Conservation (phyloP, 2,888 invertebrate species). For the Brassicogethes aeneus region DNA sequence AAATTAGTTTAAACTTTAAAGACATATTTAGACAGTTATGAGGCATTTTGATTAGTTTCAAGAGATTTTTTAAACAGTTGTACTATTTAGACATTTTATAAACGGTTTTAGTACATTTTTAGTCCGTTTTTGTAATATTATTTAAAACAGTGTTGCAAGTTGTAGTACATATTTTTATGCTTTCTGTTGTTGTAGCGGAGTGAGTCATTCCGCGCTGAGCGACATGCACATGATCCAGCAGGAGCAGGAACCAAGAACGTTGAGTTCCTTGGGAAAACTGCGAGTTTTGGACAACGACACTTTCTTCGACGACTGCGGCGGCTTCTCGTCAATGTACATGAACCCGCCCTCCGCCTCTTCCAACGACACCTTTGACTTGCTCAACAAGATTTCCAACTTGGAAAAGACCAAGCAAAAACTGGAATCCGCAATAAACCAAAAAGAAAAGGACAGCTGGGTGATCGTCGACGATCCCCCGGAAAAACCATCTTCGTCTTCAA, state of each 20-base stretch:
- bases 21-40: no score
- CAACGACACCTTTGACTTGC: background rate
- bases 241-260: slow-evolving; percentile 47
- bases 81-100: no score
- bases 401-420: no score
- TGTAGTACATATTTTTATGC: no score
- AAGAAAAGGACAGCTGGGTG: slow-evolving; percentile 37
- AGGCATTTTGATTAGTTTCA: no score
- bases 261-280: slow-evolving; percentile 36
- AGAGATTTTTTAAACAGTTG: no score
- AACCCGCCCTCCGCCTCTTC: background rate
- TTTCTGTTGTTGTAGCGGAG: no score
- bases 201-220: slow-evolving; percentile 77
- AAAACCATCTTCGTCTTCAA: no score
- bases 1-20: no score
- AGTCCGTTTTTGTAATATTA: no score
- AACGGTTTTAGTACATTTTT: no score
- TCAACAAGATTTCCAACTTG: background rate
- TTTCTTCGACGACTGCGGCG: slow-evolving; percentile 43
- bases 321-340: background rate
- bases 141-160: no score
- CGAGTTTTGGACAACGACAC: slow-evolving; percentile 39
- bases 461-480: slow-evolving; percentile 37
- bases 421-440: background rate
- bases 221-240: slow-evolving; percentile 92